These are phyloP conservation scores for Sapajus apella DNA, from an alignment of 2,113 vertebrate species.

Conservation along the genomic window DNA sequence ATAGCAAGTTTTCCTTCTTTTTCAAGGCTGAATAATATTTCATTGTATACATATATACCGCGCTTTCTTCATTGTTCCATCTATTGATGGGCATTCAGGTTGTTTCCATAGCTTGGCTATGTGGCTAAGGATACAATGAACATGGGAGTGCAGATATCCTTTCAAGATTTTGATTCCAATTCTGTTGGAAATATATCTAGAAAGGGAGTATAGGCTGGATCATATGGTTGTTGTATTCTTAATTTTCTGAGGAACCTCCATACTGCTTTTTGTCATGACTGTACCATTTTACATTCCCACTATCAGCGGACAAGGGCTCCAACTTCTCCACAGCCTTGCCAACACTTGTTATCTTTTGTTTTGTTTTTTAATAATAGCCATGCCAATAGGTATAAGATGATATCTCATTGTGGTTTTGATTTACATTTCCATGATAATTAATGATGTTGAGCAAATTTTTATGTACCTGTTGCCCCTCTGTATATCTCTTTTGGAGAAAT, in stretches of 20 bases:
- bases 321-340: too few species aligned
- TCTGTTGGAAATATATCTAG: background rate
- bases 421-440: too few species aligned
- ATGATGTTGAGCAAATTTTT: too few species aligned
- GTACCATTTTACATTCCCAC: too few species aligned
- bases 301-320: too few species aligned
- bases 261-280: too few species aligned
- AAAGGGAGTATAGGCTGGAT: background rate
- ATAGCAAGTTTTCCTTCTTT: background rate
- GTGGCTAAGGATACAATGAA: background rate
- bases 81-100: background rate
- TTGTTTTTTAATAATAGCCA: too few species aligned
- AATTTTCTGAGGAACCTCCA: background rate
- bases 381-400: too few species aligned
- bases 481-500: background rate
- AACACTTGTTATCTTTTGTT: too few species aligned
- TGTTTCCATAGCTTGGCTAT: background rate
- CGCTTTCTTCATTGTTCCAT: background rate
- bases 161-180: background rate
- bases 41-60: background rate
- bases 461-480: background rate
- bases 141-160: too few species aligned
- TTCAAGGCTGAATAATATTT: background rate
- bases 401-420: too few species aligned
- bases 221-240: background rate